A percentile compares a stretch with the other conserved stretches of the same genome.
phyloP scores from a whole-genome alignment of 2,113 vertebrate genomes.

The Anolis sagrei region DNA sequence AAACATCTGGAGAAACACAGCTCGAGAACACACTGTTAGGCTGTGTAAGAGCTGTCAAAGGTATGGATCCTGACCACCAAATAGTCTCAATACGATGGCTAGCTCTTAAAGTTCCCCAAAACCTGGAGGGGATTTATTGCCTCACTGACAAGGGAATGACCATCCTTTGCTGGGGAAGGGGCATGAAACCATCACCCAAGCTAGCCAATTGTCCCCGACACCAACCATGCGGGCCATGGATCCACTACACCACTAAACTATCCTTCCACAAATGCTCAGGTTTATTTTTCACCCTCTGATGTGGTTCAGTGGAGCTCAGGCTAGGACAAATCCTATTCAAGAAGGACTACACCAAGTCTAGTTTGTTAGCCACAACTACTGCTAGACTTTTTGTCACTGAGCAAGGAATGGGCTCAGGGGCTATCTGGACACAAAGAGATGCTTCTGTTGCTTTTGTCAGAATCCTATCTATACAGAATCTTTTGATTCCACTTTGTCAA shows the following conservation, averaged over 20 bases:
- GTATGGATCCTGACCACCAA: no score
- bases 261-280: background rate
- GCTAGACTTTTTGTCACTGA: slow-evolving; percentile 7
- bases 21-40: no score
- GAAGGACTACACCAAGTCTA: background rate
- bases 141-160: no score
- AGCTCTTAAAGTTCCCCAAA: no score
- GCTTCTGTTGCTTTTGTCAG: slow-evolving; percentile 35
- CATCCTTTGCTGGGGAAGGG: background rate
- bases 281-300: background rate
- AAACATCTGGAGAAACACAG: no score
- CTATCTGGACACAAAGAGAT: background rate
- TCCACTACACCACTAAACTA: background rate
- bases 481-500: slow-evolving; percentile 28
- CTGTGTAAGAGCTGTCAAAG: no score
- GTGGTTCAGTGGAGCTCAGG: background rate
- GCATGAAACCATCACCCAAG: background rate
- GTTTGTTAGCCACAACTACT: background rate
- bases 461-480: slow-evolving; percentile 29
- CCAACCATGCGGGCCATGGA: background rate
- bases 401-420: background rate
- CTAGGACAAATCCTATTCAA: background rate
- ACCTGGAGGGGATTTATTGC: no score
- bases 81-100: no score
- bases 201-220: background rate